A percentile compares a stretch with the other conserved stretches of the same genome.
These are phyloP conservation scores for Adoxophyes honmai DNA, from an alignment of 1,140 invertebrate genomes.

Conservation along the genomic window DNA sequence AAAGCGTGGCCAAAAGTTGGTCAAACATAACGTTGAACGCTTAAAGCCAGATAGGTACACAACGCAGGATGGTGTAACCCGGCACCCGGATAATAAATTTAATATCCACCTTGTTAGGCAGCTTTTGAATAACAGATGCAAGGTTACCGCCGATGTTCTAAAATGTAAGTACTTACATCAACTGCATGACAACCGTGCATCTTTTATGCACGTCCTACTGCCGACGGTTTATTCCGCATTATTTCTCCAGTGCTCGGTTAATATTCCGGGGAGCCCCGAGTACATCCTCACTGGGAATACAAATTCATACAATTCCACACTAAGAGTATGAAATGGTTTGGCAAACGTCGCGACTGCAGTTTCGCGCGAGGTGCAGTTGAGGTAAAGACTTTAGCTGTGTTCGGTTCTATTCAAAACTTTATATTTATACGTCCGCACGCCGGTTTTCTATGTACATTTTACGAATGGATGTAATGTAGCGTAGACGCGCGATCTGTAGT, in stretches of 20 bases:
- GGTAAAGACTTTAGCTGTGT: slow-evolving; percentile 6
- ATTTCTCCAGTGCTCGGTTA: slow-evolving; percentile 48
- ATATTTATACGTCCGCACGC: not conserved
- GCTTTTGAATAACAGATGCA: not conserved
- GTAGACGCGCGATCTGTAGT: too few relatives aligned
- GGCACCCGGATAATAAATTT: not conserved
- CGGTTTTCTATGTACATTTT: too few relatives aligned
- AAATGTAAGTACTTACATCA: slow-evolving; percentile 5
- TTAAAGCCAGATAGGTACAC: too few relatives aligned
- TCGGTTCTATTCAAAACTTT: slow-evolving; percentile 13
- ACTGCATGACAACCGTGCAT: slow-evolving; percentile 25
- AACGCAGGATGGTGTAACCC: not conserved
- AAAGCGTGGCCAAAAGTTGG: too few relatives aligned
- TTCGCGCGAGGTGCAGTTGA: slow-evolving; percentile 10
- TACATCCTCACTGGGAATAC: slow-evolving; percentile 49
- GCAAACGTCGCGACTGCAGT: slow-evolving; percentile 36
- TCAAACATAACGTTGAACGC: too few relatives aligned
- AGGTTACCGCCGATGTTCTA: not conserved
- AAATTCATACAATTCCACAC: slow-evolving; percentile 49
- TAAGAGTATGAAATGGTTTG: slow-evolving; percentile 39
- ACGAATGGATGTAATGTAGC: too few relatives aligned
- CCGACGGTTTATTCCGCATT: slow-evolving; percentile 59
- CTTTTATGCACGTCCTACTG: slow-evolving; percentile 48
- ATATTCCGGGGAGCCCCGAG: slow-evolving; percentile 47
- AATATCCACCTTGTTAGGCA: not conserved